Conservation (phyloP, 2,113 vertebrate species). For the Neolamprologus modestus region DNA sequence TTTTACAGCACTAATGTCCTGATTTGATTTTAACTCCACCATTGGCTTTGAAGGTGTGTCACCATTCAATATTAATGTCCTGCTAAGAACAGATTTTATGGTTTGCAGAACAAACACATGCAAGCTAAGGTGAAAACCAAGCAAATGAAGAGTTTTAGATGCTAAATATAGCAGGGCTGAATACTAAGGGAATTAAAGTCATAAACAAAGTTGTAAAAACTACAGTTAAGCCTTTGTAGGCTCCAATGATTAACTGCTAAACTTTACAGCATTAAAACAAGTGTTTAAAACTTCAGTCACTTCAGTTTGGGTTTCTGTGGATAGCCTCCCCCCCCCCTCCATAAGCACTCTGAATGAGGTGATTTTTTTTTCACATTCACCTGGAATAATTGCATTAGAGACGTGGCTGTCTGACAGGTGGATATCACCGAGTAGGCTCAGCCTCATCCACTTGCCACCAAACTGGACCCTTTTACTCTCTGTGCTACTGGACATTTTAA, state of each 20-base stretch:
- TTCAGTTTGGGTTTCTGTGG: not conserved
- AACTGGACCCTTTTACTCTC: not conserved
- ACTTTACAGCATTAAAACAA: not conserved
- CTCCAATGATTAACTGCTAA: fast-evolving
- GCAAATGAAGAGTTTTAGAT: not conserved
- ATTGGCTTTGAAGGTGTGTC: not conserved
- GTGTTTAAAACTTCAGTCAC: not conserved
- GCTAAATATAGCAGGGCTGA: not conserved
- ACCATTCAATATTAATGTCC: not conserved
- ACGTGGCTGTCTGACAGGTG: not conserved
- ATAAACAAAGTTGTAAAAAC: not conserved
- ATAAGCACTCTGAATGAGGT: not conserved
- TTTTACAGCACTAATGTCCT: no score
- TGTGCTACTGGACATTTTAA: not conserved
- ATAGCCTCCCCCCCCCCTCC: fast-evolving
- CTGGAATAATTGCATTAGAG: not conserved
- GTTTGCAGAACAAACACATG: not conserved
- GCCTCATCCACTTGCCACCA: not conserved
- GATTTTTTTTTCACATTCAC: not conserved
- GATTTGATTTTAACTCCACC: not conserved
- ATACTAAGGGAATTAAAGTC: not conserved
- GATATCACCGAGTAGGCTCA: fast-evolving
- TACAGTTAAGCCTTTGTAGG: not conserved
- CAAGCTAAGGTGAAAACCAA: fast-evolving
- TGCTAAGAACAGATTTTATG: not conserved